Conservation (phyloP, 2,888 invertebrate species). For the Thelaira solivaga region DNA sequence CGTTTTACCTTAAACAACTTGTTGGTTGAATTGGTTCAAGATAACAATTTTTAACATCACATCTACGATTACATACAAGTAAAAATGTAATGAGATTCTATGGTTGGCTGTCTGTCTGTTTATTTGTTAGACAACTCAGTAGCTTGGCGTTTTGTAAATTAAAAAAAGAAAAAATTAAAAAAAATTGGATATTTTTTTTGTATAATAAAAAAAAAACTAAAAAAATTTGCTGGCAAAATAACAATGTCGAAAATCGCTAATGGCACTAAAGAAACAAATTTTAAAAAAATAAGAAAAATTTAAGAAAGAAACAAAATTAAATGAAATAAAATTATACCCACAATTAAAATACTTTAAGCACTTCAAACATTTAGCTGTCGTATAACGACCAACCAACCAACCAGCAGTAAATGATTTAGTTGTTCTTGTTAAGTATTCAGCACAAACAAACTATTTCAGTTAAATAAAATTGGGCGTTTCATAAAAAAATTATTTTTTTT, state of each 20-base stretch:
- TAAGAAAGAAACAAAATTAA: background rate
- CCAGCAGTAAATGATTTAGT: too few relatives aligned
- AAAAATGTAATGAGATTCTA: background rate
- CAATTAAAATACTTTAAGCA: conserved; percentile 2
- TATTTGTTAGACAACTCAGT: background rate
- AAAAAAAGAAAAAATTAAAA: background rate
- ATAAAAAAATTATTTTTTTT: background rate
- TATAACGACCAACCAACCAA: too few relatives aligned
- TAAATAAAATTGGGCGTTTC: conserved; percentile 21
- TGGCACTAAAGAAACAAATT: conserved; percentile 29
- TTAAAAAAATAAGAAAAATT: conserved; percentile 22
- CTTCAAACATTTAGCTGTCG: background rate
- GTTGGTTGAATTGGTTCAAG: conserved; percentile 38
- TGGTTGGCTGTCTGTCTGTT: background rate
- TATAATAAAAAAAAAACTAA: background rate
- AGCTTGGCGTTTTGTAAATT: background rate
- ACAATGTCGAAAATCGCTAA: conserved; percentile 3
- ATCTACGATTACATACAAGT: background rate
- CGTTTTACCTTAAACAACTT: conserved; percentile 34
- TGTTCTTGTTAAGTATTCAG: conserved; percentile 19
- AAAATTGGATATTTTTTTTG: too few relatives aligned
- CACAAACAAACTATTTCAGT: conserved; percentile 9
- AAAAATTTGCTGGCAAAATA: conserved; percentile 22
- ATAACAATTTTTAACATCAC: conserved; percentile 37
- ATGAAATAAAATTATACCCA: conserved; percentile 8